Base-by-base conservation (phyloP, 2,888 invertebrate genomes). In the Coelinius sp. region DNA sequence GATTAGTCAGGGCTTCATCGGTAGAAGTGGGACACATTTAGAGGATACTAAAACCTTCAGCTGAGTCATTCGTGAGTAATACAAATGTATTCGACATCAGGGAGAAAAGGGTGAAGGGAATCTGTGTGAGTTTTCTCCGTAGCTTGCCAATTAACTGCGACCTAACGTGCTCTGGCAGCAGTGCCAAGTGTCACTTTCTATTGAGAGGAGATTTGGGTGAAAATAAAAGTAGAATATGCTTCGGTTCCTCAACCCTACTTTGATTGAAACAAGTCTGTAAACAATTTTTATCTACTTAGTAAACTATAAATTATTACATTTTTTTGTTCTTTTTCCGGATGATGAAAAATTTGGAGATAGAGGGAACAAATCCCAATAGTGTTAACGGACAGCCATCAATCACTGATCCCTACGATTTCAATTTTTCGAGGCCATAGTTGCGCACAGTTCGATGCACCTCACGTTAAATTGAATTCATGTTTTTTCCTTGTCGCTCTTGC, bases 131-230 rank as follows among this genome's bases (percentile, higher is more conserved):
- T 20, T 53, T 67, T 53, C 56, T 31, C 35, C 22, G 53, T 35
- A 67, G 20, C 53, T 52, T 22, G 52, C 63, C 35, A 69, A 63
- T 69, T 63, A 69, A 69, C 38, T 12, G 8, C 14, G n/a, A 2
- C 3, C 14, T n/a, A 63, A 22, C 35, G 20, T 35, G 46, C 62
- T 17, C 22, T 63, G 31, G 62, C 46, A 69, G 31, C 46, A n/a
- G 63, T 69, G 63, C 63, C 69, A 69, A 69, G 49, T 49, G 35
- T 69, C 62, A 69, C 49, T 69, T 63, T 69, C 63, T 25, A 69
- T 35, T 22, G 46, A 31, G 31, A 44, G 5, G 8, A 44, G 12
- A 3, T 8, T 12, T 2, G 3, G 44, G 10, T 7, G 44, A 44
- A 44, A 63, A 63, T 52, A 35, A 63, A 69, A 38, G 24, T 31